Evolutionary conservation across 2,113 vertebrate genomes (phyloP).

Genomic region (Callipepla californica): DNA sequence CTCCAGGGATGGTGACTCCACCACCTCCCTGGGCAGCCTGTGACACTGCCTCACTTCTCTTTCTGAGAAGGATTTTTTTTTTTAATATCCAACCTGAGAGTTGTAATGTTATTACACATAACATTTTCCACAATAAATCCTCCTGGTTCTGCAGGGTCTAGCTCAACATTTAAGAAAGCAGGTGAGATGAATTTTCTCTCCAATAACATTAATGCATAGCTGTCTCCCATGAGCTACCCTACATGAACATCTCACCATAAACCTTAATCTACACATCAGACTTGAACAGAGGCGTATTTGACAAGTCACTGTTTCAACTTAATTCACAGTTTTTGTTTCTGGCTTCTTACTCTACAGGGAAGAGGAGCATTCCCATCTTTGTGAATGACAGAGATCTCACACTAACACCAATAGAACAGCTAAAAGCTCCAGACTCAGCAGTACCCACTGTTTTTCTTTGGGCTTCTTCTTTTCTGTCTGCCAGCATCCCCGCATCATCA

Average conservation of each 20-base stretch:
- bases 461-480: background rate
- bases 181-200: background rate
- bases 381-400: background rate
- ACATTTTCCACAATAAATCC: background rate
- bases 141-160: background rate
- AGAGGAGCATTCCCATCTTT: background rate
- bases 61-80: too few relatives aligned
- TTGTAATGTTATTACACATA: background rate
- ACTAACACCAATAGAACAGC: background rate
- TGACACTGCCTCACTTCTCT: too few relatives aligned
- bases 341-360: background rate
- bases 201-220: background rate
- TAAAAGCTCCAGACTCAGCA: background rate
- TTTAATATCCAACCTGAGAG: too few relatives aligned
- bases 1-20: too few relatives aligned
- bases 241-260: background rate
- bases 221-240: background rate
- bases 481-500: background rate
- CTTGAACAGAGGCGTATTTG: background rate
- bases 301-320: background rate
- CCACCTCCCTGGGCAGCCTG: too few relatives aligned
- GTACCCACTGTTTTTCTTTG: background rate
- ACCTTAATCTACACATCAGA: fast-evolving
- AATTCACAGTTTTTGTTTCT: background rate
- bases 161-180: background rate